Evolutionary conservation across 2,888 invertebrate species (phyloP), one percentile per base, ranked within the genome.

Genomic region (Chrysolina oricalcia): DNA sequence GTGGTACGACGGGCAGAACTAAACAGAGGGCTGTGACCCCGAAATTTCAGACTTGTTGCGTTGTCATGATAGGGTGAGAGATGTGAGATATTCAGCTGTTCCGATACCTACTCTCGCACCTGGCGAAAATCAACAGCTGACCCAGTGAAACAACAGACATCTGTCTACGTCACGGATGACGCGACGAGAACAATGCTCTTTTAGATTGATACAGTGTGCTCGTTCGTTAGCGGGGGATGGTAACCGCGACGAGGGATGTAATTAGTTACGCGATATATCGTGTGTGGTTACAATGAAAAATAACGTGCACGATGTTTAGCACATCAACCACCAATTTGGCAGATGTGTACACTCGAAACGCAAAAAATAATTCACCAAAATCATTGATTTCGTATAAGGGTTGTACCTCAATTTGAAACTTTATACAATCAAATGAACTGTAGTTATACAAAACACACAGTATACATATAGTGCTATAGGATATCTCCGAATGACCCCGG

Each of bases 71-170:
- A 80, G 78, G 80, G 80, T 76, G 74, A 75, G 74, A 75, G 78
- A 73, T 75, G 73, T 23, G 71, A n/a, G 66, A 67, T 71, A 67
- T 79, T 80, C 82, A 82, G 81, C 82, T 82, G 82, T 80, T 79
- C 73, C 77, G 74, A 76, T 77, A 75, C n/a, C n/a, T n/a, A n/a
- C 74, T 53, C 35, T 75, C 73, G 76, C 83, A 84, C 83, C 84
- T 83, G 83, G 82, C 72, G 79, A 74, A 78, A 78, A 80, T 80
- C 81, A 81, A 83, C 84, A 84, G 82, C 84, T 83, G 83, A 83
- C 82, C 81, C 79, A 78, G 78, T 77, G 80, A 78, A 77, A 81
- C 79, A 78, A 79, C 80, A 78, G 78, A 82, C 82, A 83, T 81
- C 81, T 81, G 81, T 80, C 78, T 78, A 79, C 80, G 81, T 81